A percentile compares a stretch with the other conserved stretches of the same genome.
phyloP scores from a whole-genome alignment of 2,797 vertebrate species.

The Morus bassanus region DNA sequence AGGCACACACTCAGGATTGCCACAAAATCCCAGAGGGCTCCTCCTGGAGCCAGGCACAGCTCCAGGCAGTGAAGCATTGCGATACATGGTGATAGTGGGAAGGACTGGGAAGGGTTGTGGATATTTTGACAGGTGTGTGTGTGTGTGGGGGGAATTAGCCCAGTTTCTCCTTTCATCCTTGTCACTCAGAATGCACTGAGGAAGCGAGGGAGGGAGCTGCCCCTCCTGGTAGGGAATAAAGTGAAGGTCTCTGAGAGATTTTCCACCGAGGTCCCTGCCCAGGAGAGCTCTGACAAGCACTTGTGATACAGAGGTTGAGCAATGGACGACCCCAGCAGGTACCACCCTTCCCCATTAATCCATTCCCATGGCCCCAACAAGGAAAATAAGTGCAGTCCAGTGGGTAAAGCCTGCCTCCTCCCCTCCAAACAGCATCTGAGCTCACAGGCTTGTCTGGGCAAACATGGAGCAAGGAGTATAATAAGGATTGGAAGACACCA shows the following conservation, averaged over 20 bases:
- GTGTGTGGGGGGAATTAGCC: too few relatives aligned
- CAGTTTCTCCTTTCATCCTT: not conserved
- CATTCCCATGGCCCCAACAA: not conserved
- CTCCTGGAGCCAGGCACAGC: not conserved
- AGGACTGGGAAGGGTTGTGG: not conserved
- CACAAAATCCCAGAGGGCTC: not conserved
- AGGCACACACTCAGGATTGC: not conserved
- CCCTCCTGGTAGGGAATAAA: not conserved
- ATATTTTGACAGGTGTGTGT: not conserved
- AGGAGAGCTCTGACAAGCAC: not conserved
- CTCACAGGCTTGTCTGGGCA: not conserved
- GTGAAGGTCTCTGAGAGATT: not conserved
- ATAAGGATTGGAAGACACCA: not conserved
- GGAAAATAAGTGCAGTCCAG: fast-evolving
- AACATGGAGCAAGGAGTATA: fast-evolving
- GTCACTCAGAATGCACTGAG: not conserved
- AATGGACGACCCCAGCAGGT: not conserved
- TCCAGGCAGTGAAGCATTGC: not conserved
- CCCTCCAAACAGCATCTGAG: not conserved
- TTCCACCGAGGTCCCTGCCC: not conserved
- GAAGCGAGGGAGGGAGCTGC: not conserved
- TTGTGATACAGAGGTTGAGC: not conserved
- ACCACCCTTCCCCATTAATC: not conserved
- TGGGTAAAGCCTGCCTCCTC: not conserved
- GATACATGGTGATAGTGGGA: not conserved